These are phyloP conservation scores for Scaptodrosophila latifasciaeformis DNA, from an alignment of 2,888 invertebrate genomes.

Conservation along the genomic window DNA sequence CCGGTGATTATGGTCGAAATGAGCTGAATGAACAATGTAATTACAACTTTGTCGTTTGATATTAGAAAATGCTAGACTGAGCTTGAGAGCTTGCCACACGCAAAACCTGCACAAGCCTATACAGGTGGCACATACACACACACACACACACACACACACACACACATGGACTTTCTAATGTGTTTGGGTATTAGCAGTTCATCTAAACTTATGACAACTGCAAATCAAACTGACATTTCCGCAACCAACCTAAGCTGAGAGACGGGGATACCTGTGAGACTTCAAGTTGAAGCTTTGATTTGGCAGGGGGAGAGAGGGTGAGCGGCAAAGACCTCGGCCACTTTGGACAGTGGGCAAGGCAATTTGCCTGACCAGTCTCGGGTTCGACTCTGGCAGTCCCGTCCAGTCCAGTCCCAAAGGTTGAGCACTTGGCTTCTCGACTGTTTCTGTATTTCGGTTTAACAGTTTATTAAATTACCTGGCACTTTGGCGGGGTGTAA, in stretches of 20 bases:
- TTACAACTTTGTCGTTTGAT: slow-evolving; percentile 65
- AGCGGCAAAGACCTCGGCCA: slow-evolving; percentile 13
- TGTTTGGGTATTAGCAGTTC: slow-evolving; percentile 68
- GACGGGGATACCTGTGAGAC: no score
- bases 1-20: no score
- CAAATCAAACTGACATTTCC: slow-evolving; percentile 71
- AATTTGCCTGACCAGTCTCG: no score
- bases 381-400: background rate
- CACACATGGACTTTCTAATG: slow-evolving; percentile 57
- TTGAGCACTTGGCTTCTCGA: background rate
- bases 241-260: slow-evolving; percentile 44
- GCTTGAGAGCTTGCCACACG: slow-evolving; percentile 22
- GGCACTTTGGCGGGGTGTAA: slow-evolving; percentile 33
- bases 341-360: slow-evolving; percentile 12
- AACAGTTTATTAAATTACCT: slow-evolving; percentile 64
- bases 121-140: slow-evolving; percentile 21
- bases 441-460: background rate
- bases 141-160: no score
- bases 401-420: background rate
- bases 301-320: slow-evolving; percentile 7
- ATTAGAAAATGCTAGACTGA: slow-evolving; percentile 49
- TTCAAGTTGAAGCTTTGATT: no score
- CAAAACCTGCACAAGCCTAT: slow-evolving; percentile 20
- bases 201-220: slow-evolving; percentile 68
- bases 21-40: slow-evolving; percentile 51